Conservation (phyloP, 2,888 invertebrate genomes). For the Caenorhabditis imperialis region DNA sequence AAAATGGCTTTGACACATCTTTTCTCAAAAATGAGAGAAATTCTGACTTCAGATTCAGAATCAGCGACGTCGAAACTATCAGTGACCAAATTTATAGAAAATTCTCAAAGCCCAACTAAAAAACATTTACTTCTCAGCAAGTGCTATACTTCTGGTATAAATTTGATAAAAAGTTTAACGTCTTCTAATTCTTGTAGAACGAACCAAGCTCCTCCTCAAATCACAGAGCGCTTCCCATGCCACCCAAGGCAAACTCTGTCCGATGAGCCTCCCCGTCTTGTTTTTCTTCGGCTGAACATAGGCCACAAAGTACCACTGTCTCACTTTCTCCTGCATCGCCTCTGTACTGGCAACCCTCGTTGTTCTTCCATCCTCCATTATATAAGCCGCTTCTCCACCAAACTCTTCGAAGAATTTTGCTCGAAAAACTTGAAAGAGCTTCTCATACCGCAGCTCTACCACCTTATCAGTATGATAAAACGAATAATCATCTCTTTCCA, state of each 20-base stretch:
- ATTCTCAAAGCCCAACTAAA: no score
- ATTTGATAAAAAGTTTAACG: no score
- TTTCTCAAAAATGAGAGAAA: no score
- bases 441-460: constrained; percentile 69
- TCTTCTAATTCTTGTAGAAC: no score
- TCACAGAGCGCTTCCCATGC: constrained; percentile 69
- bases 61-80: no score
- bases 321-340: constrained; percentile 53
- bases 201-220: constrained; percentile 47
- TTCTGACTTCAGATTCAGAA: no score
- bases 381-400: constrained; percentile 60
- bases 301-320: constrained; percentile 63
- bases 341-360: constrained; percentile 31
- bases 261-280: constrained; percentile 25
- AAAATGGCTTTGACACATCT: no score
- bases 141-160: no score
- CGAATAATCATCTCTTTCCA: constrained; percentile 72
- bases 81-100: no score
- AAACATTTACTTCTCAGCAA: no score
- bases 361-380: constrained; percentile 24
- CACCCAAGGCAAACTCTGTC: constrained; percentile 67
- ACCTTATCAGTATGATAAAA: constrained; percentile 76
- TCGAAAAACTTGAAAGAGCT: constrained; percentile 63
- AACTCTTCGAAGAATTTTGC: constrained; percentile 68
- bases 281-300: constrained; percentile 51